These are phyloP conservation scores for Eulemur albifrons DNA, from an alignment of 2,797 vertebrate genomes.

Conservation along the genomic window DNA sequence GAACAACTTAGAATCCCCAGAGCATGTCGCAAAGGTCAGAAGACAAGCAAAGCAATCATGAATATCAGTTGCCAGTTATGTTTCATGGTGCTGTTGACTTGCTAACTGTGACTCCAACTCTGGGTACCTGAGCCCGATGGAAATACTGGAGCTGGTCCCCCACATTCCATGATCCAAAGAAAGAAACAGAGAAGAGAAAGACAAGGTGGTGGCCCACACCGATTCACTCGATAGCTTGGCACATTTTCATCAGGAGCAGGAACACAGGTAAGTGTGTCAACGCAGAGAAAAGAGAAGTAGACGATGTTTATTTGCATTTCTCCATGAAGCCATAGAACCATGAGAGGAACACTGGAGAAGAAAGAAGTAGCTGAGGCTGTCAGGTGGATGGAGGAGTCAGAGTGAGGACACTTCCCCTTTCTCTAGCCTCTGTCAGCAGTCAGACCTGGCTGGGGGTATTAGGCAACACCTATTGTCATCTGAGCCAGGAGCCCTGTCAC, in stretches of 20 bases:
- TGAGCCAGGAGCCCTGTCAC: background rate
- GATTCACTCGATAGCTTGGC: background rate
- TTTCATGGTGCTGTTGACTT: background rate
- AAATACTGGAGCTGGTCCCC: background rate
- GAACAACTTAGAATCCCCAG: background rate
- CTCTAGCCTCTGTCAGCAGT: background rate
- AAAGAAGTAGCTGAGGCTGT: background rate
- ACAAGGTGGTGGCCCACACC: background rate
- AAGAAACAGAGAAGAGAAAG: background rate
- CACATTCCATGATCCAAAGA: background rate
- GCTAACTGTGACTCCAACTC: background rate
- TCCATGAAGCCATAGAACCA: background rate
- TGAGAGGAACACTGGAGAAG: background rate
- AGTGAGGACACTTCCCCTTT: background rate
- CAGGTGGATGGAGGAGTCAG: background rate
- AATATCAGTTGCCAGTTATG: background rate
- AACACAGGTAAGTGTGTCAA: background rate
- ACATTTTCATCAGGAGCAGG: background rate
- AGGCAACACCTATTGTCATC: background rate
- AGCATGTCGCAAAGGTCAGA: background rate
- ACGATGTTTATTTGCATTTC: background rate
- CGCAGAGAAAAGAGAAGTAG: background rate
- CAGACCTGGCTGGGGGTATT: background rate
- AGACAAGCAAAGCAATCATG: background rate
- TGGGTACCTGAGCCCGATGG: background rate